Evolutionary conservation across 2,113 vertebrate genomes (phyloP).

Genomic region (Daboia siamensis): DNA sequence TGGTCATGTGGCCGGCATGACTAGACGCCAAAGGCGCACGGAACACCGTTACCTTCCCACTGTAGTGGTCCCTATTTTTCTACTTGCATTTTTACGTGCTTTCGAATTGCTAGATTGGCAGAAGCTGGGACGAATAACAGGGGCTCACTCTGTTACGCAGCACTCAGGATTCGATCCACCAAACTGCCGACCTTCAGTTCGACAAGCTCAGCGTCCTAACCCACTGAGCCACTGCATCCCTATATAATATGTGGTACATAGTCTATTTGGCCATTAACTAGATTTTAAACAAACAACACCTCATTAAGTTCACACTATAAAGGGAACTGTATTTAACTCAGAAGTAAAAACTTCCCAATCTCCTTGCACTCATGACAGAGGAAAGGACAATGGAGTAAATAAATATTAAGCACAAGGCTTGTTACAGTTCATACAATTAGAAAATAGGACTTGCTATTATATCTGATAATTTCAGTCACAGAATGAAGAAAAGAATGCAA

Average conservation of each 20-base stretch:
- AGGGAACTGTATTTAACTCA: neutral
- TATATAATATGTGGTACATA: neutral
- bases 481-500: neutral
- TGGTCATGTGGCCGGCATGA: too few relatives aligned
- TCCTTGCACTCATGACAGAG: neutral
- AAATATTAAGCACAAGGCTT: neutral
- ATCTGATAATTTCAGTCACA: neutral
- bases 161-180: too few relatives aligned
- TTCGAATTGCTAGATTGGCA: too few relatives aligned
- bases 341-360: neutral
- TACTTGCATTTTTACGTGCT: too few relatives aligned
- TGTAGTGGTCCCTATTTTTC: too few relatives aligned
- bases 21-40: too few relatives aligned
- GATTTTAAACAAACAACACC: neutral
- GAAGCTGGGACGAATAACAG: too few relatives aligned
- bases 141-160: too few relatives aligned
- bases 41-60: too few relatives aligned
- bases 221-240: too few relatives aligned
- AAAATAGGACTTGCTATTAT: neutral
- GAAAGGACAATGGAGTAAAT: neutral
- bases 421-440: neutral
- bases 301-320: neutral
- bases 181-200: too few relatives aligned
- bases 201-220: too few relatives aligned
- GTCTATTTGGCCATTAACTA: neutral